Conservation (phyloP, 2,797 vertebrate species). For the Octomys mimax region DNA sequence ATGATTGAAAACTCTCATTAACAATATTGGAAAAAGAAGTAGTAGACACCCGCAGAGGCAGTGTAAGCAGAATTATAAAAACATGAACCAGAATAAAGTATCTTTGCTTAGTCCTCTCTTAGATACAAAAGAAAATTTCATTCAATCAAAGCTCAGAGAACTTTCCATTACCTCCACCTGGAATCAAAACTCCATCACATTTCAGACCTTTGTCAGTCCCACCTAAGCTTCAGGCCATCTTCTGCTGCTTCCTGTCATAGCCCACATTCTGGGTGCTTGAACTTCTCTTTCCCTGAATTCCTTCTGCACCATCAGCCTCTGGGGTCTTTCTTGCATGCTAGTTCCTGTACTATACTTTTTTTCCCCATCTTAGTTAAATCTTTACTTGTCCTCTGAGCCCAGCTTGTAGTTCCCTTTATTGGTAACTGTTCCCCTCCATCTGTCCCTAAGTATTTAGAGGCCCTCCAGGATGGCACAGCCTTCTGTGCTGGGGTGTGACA, state of each 20-base stretch:
- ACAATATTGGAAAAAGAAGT: conserved; percentile 7
- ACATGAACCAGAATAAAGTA: neutral
- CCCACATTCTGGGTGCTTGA: neutral
- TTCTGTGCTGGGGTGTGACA: neutral
- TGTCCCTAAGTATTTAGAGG: neutral
- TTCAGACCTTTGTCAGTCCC: neutral
- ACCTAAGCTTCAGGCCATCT: neutral
- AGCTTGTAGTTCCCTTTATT: neutral
- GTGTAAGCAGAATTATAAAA: neutral
- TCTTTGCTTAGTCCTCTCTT: neutral
- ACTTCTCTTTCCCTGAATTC: neutral
- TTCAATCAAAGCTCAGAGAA: neutral
- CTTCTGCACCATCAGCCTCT: neutral
- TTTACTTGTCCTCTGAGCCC: neutral
- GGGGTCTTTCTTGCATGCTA: neutral
- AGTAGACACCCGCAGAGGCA: neutral
- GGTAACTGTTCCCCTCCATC: neutral
- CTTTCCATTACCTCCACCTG: neutral
- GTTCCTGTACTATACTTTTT: neutral
- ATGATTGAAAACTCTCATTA: neutral
- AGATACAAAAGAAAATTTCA: conserved; percentile 1
- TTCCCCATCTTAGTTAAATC: neutral
- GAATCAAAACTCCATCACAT: neutral
- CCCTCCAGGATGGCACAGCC: neutral
- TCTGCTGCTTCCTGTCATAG: neutral